phyloP scores from a whole-genome alignment of 2,113 vertebrate genomes.

The Osmerus eperlanus region DNA sequence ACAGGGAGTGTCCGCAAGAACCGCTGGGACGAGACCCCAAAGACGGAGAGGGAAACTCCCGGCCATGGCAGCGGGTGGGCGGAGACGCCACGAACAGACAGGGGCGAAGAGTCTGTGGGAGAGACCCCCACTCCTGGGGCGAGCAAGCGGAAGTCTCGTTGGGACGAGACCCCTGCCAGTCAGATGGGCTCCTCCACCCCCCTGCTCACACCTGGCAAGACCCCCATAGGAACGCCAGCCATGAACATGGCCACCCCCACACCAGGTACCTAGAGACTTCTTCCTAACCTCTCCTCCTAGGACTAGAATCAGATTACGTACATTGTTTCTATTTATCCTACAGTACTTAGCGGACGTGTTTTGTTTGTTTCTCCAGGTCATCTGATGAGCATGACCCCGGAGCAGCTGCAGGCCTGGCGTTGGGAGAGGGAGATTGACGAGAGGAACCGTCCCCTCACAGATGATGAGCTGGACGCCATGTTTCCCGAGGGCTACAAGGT shows the following conservation, averaged over 20 bases:
- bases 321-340: not conserved
- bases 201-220: slow-evolving; percentile 94
- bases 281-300: not conserved
- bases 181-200: slow-evolving; percentile 98
- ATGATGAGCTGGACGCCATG: slow-evolving; percentile 98
- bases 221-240: slow-evolving; percentile 94
- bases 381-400: slow-evolving; percentile 99
- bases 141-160: slow-evolving; percentile 96
- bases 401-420: slow-evolving; percentile 97
- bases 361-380: slow-evolving; percentile 75
- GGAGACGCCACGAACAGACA: slow-evolving; percentile 92
- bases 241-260: slow-evolving; percentile 99
- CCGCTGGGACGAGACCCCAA: slow-evolving; percentile 97
- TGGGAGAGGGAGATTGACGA: slow-evolving; percentile 99
- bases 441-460: slow-evolving; percentile 93
- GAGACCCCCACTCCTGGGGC: slow-evolving; percentile 97
- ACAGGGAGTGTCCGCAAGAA: slow-evolving; percentile 96
- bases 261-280: slow-evolving; percentile 74
- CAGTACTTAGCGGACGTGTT: not conserved
- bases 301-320: not conserved
- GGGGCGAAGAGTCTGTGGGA: slow-evolving; percentile 94
- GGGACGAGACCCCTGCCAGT: slow-evolving; percentile 97
- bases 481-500: slow-evolving; percentile 99
- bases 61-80: slow-evolving; percentile 98
- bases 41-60: slow-evolving; percentile 96